Percentiles rank a stretch among this genome's conserved stretches.
Conservation (phyloP, 37 sponge, comb jelly and placozoan genomes). For the Mnemiopsis leidyi region DNA sequence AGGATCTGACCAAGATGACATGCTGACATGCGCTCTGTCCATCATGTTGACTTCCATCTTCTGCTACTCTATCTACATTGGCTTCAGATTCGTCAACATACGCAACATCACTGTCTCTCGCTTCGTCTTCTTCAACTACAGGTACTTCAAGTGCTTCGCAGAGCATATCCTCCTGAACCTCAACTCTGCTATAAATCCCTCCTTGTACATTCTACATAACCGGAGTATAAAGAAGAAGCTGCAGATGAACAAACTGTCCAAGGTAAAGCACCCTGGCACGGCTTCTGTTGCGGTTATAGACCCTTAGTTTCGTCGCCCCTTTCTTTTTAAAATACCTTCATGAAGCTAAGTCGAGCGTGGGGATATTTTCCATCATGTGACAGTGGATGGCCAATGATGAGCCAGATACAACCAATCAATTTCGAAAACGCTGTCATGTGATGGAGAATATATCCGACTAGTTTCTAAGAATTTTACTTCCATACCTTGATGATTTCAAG, state of each 20-base stretch:
- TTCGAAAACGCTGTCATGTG: too few relatives aligned
- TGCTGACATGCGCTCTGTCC: conserved; percentile 35
- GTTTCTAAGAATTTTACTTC: too few relatives aligned
- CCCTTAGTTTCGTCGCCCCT: too few relatives aligned
- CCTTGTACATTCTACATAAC: conserved; percentile 20
- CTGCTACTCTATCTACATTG: conserved; percentile 49
- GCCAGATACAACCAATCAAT: too few relatives aligned
- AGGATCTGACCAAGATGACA: background rate
- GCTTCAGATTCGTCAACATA: background rate
- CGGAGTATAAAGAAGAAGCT: conserved; percentile 39
- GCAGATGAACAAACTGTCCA: background rate
- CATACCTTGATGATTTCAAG: too few relatives aligned
- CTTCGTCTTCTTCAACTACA: conserved; percentile 46
- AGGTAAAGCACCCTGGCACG: background rate
- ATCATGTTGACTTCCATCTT: conserved; percentile 34
- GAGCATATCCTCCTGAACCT: conserved; percentile 44
- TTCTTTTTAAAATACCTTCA: too few relatives aligned
- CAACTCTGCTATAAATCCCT: conserved; percentile 54
- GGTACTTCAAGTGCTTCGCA: conserved; percentile 24
- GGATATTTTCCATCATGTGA: too few relatives aligned
- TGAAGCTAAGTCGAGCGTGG: too few relatives aligned
- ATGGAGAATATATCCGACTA: too few relatives aligned
- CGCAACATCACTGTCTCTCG: conserved; percentile 3
- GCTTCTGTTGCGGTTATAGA: too few relatives aligned
- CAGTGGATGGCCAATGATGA: too few relatives aligned